These are phyloP conservation scores for Ophioninae sp. DNA, from an alignment of 2,888 invertebrate genomes.

Conservation along the genomic window DNA sequence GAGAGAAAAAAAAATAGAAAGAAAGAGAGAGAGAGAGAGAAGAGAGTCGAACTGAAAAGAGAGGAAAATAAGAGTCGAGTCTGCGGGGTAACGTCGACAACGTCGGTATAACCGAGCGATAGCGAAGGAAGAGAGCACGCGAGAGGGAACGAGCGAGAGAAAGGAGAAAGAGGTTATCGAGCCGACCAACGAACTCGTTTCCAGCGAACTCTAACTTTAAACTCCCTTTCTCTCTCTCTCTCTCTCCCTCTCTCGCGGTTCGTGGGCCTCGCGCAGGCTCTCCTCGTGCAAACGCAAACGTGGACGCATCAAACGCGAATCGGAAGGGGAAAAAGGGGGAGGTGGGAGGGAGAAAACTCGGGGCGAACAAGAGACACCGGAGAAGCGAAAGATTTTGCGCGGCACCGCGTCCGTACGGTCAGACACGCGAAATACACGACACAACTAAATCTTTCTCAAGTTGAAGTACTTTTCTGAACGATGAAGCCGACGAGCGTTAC, in stretches of 20 bases:
- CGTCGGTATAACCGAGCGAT: constrained; percentile 52
- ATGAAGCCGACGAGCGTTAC: constrained; percentile 2
- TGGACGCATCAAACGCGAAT: neutral
- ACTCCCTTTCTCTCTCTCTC: constrained; percentile 29
- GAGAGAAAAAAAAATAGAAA: neutral
- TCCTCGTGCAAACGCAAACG: constrained; percentile 11
- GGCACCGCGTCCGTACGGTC: constrained; percentile 2
- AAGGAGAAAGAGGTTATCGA: constrained; percentile 60
- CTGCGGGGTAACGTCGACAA: constrained; percentile 46
- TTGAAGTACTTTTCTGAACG: constrained; percentile 39
- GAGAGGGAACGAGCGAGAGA: constrained; percentile 24
- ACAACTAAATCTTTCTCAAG: constrained; percentile 43
- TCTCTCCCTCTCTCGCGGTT: constrained; percentile 24
- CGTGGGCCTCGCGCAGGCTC: neutral
- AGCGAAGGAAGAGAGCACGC: constrained; percentile 24
- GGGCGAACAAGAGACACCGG: constrained; percentile 22
- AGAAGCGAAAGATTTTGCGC: constrained; percentile 24
- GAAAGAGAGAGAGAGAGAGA: constrained; percentile 7
- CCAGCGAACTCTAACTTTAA: constrained; percentile 62
- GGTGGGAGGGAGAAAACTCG: constrained; percentile 17
- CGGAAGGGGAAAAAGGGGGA: neutral
- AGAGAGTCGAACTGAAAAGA: constrained; percentile 21
- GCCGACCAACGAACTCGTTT: constrained; percentile 65
- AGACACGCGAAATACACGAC: constrained; percentile 14
- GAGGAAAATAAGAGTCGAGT: constrained; percentile 41